Base-by-base conservation (phyloP, 2,888 invertebrate species). In the Candidula unifasciata region DNA sequence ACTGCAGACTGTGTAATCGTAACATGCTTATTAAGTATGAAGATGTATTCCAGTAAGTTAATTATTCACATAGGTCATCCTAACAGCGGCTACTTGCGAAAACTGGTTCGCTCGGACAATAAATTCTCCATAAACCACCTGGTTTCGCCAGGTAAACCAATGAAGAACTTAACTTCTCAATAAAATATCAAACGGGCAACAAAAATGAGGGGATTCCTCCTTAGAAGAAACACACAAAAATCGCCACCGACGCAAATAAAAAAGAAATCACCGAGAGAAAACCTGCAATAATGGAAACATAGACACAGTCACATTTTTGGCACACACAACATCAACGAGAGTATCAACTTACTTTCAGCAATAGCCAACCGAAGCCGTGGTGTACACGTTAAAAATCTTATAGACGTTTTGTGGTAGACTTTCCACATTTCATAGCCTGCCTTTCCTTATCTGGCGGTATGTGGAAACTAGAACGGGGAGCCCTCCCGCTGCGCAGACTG, bases 371-470 rank as follows among this genome's bases (percentile, higher is more conserved):
- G 33, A 54, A 27, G 60, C 44, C 18, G n/a, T 27, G 57, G 54
- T 81, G 81, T 37, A 44, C 82, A 27, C 74, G 74, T 82, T 82
- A 74, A 82, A 82, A 82, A 82, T 60, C 64, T 82, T 74, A 82
- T 82, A 74, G 82, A 74, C 73, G 82, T 82, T 82, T 82, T 82
- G 82, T 82, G 82, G 82, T 82, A 73, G 74, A 74, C 64, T 82
- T 81, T 82, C 57, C 74, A 82, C 82, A 64, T 74, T 82, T 82
- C 82, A 82, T 82, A 60, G 82, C 82, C 60, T 60, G n/a, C 18
- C 27, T 44, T 44, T 74, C 68, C 80, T 69, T 52, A 64, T 69
- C 80, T 33, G 68, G 68, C 33, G 27, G 80, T 69, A 30, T 37
- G 80, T 27, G n/a, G 33, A 27, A 74, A 37, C 33, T 27, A 35